Base-by-base conservation (phyloP, 2,888 invertebrate genomes). In the Andrena hattorfiana region DNA sequence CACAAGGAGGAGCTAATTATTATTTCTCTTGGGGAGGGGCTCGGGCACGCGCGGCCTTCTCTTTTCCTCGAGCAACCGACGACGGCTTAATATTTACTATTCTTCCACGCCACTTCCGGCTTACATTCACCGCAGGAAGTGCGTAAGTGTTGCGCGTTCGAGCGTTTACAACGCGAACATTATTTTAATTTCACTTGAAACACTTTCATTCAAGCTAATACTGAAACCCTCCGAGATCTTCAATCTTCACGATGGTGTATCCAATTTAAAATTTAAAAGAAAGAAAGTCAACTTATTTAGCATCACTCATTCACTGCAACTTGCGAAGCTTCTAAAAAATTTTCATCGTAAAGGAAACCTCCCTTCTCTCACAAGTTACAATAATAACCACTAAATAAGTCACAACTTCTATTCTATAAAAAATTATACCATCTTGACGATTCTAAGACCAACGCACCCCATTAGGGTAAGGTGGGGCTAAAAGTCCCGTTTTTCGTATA, bases 91-190 rank as follows among this genome's bases (percentile, higher is more conserved):
- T 90, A 90, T 91, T 92, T 90, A 86, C 88, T 90, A 92, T 92
- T 91, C 93, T 74, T 83, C 75, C 73, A 13, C 71, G 83, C 81
- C 83, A 85, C 89, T 92, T 92, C 92, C 92, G 90, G 89, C 83
- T 87, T 77, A 64, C 80, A 77, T 77, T 83, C 82, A 80, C 81
- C 83, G 83, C 89, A 89, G 92, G 91, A 91, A 89, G 81, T 86
- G 81, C 79, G 71, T n/a, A 63, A 64, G 69, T 59, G 72, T 83
- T 69, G 78, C 54, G 49, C 79, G 56, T 64, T 35, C 42, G 16
- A 60, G n/a, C 32, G 60, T 35, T 51, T 5, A 35, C 59, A 42
- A 6, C 13, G 35, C 23, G 32, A 4, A 6, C 32, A 6, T 60
- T 66, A 35, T 59, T 49, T 66, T 28, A 54, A 81, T 76, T 72